Evolutionary conservation across 2,113 vertebrate genomes (phyloP).

Genomic region (Anoplopoma fimbria): DNA sequence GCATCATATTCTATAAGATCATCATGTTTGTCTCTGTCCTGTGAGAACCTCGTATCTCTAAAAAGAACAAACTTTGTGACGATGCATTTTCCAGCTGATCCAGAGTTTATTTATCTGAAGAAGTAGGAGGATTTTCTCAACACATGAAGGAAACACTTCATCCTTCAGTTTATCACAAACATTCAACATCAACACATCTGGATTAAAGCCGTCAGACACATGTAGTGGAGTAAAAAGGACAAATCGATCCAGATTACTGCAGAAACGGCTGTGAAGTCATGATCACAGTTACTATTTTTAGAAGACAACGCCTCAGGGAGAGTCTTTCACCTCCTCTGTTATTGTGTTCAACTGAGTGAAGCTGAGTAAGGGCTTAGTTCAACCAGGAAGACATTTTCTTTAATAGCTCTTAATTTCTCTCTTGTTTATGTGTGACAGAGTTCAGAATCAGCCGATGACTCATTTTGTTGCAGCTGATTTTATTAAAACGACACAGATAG

Average conservation of each 20-base stretch:
- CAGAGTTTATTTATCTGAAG: not conserved
- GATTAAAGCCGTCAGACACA: not conserved
- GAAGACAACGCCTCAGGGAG: constrained; percentile 25
- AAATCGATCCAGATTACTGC: not conserved
- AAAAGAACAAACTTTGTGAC: no score
- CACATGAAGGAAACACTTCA: not conserved
- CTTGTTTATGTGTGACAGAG: not conserved
- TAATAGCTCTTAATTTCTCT: not conserved
- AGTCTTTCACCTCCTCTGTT: constrained; percentile 9
- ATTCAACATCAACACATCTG: not conserved
- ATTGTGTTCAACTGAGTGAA: constrained; percentile 22
- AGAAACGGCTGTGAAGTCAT: not conserved
- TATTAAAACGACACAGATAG: not conserved
- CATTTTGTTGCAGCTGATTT: not conserved
- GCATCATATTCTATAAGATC: no score
- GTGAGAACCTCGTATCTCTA: no score
- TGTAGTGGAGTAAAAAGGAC: not conserved
- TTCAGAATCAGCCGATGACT: not conserved
- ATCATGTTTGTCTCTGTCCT: no score
- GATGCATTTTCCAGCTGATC: not conserved
- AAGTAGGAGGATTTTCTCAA: not conserved
- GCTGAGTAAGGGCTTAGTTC: not conserved
- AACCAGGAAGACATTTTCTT: constrained; percentile 18
- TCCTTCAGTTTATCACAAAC: not conserved
- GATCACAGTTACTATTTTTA: not conserved